Conservation (phyloP, 1,140 invertebrate genomes). For the Drosophila navojoa region DNA sequence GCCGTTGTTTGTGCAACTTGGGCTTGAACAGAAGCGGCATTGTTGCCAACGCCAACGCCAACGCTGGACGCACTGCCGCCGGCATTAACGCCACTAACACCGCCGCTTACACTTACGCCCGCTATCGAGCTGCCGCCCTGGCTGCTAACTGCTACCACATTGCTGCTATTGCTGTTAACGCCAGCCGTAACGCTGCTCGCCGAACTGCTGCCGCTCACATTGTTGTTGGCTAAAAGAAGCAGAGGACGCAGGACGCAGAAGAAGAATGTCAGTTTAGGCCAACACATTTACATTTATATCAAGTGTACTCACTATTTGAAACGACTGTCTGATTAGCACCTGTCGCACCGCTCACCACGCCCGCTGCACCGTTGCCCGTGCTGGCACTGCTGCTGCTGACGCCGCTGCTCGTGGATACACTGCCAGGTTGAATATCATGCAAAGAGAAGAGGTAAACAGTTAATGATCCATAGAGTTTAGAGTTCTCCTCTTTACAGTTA, state of each 20-base stretch:
- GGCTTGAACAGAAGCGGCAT: slow-evolving; percentile 56
- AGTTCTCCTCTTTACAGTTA: neutral
- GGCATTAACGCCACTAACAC: slow-evolving; percentile 51
- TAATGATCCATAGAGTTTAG: neutral
- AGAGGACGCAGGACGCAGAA: neutral
- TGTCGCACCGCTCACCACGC: slow-evolving; percentile 50
- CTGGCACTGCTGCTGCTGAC: slow-evolving; percentile 85
- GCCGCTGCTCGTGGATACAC: slow-evolving; percentile 84
- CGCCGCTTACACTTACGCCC: slow-evolving; percentile 66
- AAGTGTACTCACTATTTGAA: slow-evolving; percentile 83
- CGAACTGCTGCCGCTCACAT: slow-evolving; percentile 72
- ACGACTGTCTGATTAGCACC: slow-evolving; percentile 84
- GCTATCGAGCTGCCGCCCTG: slow-evolving; percentile 59
- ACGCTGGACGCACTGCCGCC: slow-evolving; percentile 54
- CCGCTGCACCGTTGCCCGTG: slow-evolving; percentile 78
- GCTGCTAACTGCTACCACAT: slow-evolving; percentile 56
- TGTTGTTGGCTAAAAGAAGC: slow-evolving; percentile 51
- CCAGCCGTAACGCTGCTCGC: slow-evolving; percentile 60
- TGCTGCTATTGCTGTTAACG: slow-evolving; percentile 50
- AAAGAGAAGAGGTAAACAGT: neutral
- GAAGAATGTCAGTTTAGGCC: neutral
- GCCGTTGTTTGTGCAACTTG: slow-evolving; percentile 57
- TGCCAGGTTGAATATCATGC: slow-evolving; percentile 15
- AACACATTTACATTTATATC: slow-evolving; percentile 35
- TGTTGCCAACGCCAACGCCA: slow-evolving; percentile 51